These are phyloP conservation scores for Eurystomus gularis DNA, from an alignment of 2,113 vertebrate genomes.

Conservation along the genomic window DNA sequence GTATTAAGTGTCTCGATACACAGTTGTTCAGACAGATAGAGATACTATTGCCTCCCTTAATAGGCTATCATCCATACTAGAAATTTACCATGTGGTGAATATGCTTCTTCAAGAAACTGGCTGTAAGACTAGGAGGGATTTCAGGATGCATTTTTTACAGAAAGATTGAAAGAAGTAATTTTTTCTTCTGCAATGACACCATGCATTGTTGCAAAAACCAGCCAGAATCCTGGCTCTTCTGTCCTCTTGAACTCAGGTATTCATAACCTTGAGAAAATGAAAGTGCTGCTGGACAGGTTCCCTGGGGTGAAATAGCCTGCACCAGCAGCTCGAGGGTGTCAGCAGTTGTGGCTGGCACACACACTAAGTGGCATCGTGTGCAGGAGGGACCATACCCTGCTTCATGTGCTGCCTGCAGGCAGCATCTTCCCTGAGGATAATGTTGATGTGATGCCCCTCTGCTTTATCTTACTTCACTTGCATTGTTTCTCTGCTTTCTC, in stretches of 20 bases:
- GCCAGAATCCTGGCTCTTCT: neutral
- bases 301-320: neutral
- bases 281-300: neutral
- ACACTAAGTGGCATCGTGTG: fast-evolving
- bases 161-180: neutral
- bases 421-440: neutral
- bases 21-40: neutral
- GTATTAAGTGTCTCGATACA: neutral
- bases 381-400: neutral
- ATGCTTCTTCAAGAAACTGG: neutral
- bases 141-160: neutral
- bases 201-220: neutral
- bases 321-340: fast-evolving
- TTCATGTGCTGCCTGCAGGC: neutral
- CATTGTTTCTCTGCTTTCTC: neutral
- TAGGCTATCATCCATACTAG: neutral
- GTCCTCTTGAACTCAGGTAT: neutral
- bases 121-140: neutral
- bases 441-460: neutral
- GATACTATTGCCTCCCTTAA: neutral
- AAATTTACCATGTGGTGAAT: neutral
- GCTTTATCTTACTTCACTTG: neutral
- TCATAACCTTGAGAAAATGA: neutral
- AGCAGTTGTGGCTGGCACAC: neutral
- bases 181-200: neutral